Evolutionary conservation across 53 echinoderm and acorn worm genomes (phyloP), one percentile per base, ranked within the genome.

Genomic region (Henricia sp.): DNA sequence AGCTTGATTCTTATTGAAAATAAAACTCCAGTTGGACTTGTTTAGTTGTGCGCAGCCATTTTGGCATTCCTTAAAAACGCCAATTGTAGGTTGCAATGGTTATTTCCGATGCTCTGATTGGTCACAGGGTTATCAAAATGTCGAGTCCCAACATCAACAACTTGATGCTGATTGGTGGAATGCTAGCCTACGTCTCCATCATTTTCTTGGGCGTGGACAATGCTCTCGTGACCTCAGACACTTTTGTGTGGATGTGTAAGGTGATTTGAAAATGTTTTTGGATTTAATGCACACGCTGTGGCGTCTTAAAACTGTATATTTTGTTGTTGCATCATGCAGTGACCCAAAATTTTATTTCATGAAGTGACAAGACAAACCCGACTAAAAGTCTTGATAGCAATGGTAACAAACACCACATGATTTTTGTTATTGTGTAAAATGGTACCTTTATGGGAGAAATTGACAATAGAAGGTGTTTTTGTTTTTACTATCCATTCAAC

Each of bases 81-180:
- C 13, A 13, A 44, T 44, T 13, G 21, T 56, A 56, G 26, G n/a
- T 16, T 56, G 9, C 13, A 44, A 44, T 9, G 13, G 13, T 6
- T 28, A 32, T 6, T 17, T 33, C 33, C 32, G 8, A 24, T 23
- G 0, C 10, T 56, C 10, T 19, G 56, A 8, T 23, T 56, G 28
- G 19, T 63, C 10, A 12, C 69, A 95, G 95, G 32, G 91, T 93
- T 40, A 95, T 95, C 77, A 95, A 95, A 84, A 95, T 95, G 95
- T 95, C 95, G 3, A 95, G 95, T 66, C 95, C 95, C 6, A 90
- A 93, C 83, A 88, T 95, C 71, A 95, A 95, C 86, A 95, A 95
- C 82, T 65, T 95, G 21, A 95, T 95, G 67, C 76, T 95, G 24
- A 82, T 88, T 23, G 95, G 95, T 30, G 95, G 93, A 17, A 93